Conservation (phyloP, 2,888 invertebrate genomes). For the Limnephilus rhombicus region DNA sequence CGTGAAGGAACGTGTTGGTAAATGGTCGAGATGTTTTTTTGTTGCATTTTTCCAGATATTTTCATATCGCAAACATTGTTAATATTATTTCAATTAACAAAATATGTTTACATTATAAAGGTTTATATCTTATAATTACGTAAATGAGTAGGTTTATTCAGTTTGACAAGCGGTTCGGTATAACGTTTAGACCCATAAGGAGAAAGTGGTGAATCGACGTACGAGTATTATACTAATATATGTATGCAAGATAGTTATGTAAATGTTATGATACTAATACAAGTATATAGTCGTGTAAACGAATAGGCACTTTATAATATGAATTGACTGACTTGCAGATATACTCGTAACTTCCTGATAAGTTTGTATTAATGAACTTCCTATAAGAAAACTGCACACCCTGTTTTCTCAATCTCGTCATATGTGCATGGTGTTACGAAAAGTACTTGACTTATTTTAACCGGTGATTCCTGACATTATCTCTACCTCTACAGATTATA, state of each 20-base stretch:
- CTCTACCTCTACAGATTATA: no score
- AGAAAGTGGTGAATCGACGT: neutral
- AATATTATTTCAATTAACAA: no score
- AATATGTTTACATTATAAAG: no score
- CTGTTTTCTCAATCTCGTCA: neutral
- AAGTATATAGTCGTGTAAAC: neutral
- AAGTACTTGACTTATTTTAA: no score
- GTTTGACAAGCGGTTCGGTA: neutral
- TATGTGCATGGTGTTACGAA: neutral
- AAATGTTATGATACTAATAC: conserved; percentile 2
- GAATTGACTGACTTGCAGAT: neutral
- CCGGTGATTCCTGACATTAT: no score
- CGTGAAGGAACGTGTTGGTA: no score
- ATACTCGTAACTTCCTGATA: neutral
- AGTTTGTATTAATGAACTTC: neutral
- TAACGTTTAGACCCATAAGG: neutral
- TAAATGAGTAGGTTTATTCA: neutral
- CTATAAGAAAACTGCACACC: neutral
- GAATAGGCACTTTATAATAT: neutral
- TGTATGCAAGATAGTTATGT: conserved; percentile 20
- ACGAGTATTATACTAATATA: conserved; percentile 6
- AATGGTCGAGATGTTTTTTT: no score
- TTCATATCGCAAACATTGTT: no score
- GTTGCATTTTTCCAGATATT: no score
- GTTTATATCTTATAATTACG: neutral